Conservation (phyloP, 92 coral and sea anemone genomes). For the Isaurus tuberculatus region DNA sequence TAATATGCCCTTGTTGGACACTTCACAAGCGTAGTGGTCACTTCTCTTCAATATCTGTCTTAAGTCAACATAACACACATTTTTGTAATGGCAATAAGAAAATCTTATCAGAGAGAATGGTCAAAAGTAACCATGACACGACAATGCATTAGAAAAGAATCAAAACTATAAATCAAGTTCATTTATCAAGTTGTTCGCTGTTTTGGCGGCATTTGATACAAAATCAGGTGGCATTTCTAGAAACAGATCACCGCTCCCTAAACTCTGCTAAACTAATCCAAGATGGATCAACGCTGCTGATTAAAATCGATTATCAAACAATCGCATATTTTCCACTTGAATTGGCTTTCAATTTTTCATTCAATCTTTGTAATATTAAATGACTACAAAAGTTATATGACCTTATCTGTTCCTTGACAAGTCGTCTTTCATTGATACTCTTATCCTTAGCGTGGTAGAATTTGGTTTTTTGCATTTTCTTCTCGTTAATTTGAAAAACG, state of each 20-base stretch:
- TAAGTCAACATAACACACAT: conserved; percentile 9
- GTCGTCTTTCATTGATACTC: neutral
- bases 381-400: neutral
- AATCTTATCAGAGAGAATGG: neutral
- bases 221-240: neutral
- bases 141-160: neutral
- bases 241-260: conserved; percentile 8
- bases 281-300: neutral
- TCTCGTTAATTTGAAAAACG: too few species aligned
- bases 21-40: too few species aligned
- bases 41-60: conserved; percentile 15
- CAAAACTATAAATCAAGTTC: neutral
- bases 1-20: too few species aligned
- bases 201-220: neutral
- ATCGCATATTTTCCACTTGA: conserved; percentile 47
- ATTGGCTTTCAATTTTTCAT: conserved; percentile 2
- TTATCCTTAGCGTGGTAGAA: neutral
- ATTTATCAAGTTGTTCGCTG: neutral
- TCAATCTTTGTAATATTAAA: neutral
- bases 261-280: neutral
- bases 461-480: too few species aligned
- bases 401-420: neutral
- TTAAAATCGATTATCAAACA: conserved; percentile 31
- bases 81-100: neutral
- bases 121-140: neutral